Evolutionary conservation across 2,888 invertebrate genomes (phyloP), one percentile per base, ranked within the genome.

Genomic region (Palloptera scutellata): DNA sequence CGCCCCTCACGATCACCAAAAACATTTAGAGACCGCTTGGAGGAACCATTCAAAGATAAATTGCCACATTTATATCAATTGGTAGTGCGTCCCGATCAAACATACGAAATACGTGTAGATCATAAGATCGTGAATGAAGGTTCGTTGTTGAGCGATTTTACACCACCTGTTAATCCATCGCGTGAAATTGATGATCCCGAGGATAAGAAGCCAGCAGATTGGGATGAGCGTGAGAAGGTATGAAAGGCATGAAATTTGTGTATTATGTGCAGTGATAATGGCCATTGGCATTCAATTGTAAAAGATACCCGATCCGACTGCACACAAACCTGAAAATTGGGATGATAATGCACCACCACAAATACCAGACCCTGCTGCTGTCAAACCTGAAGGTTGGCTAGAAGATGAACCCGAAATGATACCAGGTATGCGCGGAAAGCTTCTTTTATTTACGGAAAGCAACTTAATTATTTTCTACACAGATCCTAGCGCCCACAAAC

Each of bases 241-340:
- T 13, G 9, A 45, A 13, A 15, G 1, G 17, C 10, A n/a, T 51
- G 15, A 0, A 42, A 52, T n/a, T 57, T 10, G 1, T 59, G 13
- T 60, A 1, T 15, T 52, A 3, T 1, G 19, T 52, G 53, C n/a
- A 9, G 17, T 42, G 5, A 19, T 58, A 57, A 6, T 30, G 6
- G n/a, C n/a, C n/a, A n/a, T n/a, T 30, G 2, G 2, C 30, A 30
- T 30, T n/a, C 10, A 12, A 13, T 17, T 19, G 11, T 61, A 40
- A 2, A 75, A 88, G 89, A 96, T 98, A 73, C 90, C 94, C 0
- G 97, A 98, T 84, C 92, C 94, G 1, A 89, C 91, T 60, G 94
- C 97, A 0, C 86, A 87, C 0, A 98, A 98, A 82, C 98, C 98
- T 0, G 94, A 92, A 0, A 97, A 98, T 83, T 99, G 98, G 98